Evolutionary conservation across 1,140 invertebrate genomes (phyloP), one percentile per base, ranked within the genome.

Genomic region (Leptinotarsa texana): DNA sequence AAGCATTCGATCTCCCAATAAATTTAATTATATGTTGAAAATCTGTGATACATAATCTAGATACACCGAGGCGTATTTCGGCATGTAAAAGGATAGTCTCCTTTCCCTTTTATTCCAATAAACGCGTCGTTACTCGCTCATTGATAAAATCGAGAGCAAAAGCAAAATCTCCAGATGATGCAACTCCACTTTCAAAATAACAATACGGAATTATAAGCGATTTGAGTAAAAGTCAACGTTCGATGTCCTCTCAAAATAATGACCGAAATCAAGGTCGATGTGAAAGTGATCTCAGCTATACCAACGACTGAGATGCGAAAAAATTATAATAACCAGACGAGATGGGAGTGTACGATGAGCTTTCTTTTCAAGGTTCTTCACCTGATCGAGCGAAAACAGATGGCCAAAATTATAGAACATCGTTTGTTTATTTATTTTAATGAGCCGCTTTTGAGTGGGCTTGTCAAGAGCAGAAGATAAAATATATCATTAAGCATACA

Each of bases 281-380:
- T 66, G 63, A 66, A 66, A 66, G 63, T 66, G 13, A 66, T 66
- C 63, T 22, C 22, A 18, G 63, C 63, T 66, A 0, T 8, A 57
- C n/a, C 15, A 24, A 66, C 21, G 63, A 21, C n/a, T 22, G 27
- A 66, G 63, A 66, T 66, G 18, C 63, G 22, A 66, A 57, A 57
- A 66, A 66, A 66, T 66, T 66, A 66, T 66, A 66, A 66, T 66
- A 24, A 66, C 27, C 63, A 22, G 63, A 66, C 63, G 22, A 17
- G 63, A 66, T 66, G 27, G 63, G 63, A 24, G 63, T 66, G 27
- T 22, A 4, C 21, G 27, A 22, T 22, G 18, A 66, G 63, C 63
- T 66, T 66, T 66, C 63, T 66, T 66, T 66, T 24, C 63, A 66
- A 66, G 63, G 63, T 66, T 22, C 27, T 66, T 66, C 21, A 66